Evolutionary conservation across 2,888 invertebrate species (phyloP), one percentile per base, ranked within the genome.

Genomic region (Ganaspis brasiliensis): DNA sequence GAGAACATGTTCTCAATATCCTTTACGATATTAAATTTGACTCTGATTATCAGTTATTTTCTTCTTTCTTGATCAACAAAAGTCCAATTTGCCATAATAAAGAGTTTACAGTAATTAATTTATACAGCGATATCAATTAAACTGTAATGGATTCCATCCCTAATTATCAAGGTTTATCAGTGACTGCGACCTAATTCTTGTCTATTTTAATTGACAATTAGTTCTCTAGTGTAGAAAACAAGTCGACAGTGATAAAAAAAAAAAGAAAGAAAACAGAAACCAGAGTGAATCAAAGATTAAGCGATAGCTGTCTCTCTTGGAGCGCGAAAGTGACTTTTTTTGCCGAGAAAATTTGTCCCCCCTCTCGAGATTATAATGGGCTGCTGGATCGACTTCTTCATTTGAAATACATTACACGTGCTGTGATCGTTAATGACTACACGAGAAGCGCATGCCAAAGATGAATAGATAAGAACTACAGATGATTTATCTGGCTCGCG

Each of bases 401-500:
- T 63, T 40, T 63, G 61, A 12, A 63, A 37, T 63, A 21, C 37
- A 37, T 37, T 63, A 63, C 61, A 63, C 61, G 59, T 61, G 59
- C 59, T 31, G 35, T 35, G 59, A 61, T 61, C 35, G 19, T 31
- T 61, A 61, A 61, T 37, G 37, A 19, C 61, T 61, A 63, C 63
- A 37, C 40, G 63, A 37, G 63, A 63, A 37, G 35, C 21, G 40
- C 63, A 63, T 63, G 37, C 63, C 63, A 63, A 63, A 63, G 63
- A 63, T 63, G 63, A 63, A 63, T 37, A 40, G 63, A 63, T 63
- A 63, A 63, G 63, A 40, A 19, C 19, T 37, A 14, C 14, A 21
- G 63, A 63, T 63, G 63, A 63, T 63, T 63, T 63, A 63, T 63
- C 63, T 40, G 19, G 35, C 35, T 63, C 8, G 63, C 16, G 40